phyloP scores from a whole-genome alignment of 2,888 invertebrate species.

The Sphecodes monilicornis region DNA sequence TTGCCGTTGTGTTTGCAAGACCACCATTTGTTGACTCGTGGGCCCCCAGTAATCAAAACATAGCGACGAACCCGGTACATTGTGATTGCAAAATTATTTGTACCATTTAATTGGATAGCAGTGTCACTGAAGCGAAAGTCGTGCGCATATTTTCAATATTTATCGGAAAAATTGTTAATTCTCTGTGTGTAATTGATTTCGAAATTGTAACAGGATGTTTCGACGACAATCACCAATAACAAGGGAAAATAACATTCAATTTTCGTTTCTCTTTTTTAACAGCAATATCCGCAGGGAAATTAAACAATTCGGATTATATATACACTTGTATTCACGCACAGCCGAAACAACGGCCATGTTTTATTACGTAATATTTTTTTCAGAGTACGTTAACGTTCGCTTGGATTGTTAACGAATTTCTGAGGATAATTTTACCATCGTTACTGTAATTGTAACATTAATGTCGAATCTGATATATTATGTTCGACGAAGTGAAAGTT shows the following conservation, averaged over 20 bases:
- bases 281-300: neutral
- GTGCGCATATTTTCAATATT: neutral
- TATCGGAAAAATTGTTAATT: neutral
- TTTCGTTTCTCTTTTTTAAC: neutral
- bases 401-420: neutral
- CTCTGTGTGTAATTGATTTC: neutral
- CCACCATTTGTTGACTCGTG: neutral
- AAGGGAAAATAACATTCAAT: neutral
- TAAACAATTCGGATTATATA: neutral
- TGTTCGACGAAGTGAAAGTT: conserved; percentile 3
- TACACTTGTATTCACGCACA: neutral
- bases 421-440: neutral
- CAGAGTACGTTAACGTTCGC: neutral
- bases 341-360: neutral
- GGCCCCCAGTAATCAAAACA: neutral
- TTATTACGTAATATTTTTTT: neutral
- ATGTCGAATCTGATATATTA: neutral
- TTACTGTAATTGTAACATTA: neutral
- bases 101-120: neutral
- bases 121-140: neutral
- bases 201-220: neutral
- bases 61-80: neutral
- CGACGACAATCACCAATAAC: neutral
- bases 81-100: neutral
- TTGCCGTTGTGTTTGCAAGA: neutral